Evolutionary conservation across 1,140 invertebrate species (phyloP).

Genomic region (Oryctes rhinoceros): DNA sequence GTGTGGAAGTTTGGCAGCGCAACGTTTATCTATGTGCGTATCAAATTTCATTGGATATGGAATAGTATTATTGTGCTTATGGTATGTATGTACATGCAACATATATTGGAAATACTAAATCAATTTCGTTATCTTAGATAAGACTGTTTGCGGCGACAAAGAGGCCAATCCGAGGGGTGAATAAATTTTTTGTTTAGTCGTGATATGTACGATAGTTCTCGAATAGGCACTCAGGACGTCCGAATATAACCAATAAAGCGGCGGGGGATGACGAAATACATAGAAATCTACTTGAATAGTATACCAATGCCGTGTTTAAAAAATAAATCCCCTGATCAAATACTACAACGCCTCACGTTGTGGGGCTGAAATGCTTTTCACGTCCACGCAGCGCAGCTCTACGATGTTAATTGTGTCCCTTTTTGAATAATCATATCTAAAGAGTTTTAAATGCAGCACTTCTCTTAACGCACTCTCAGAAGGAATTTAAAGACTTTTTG

Average conservation of each 20-base stretch:
- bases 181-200: conserved; percentile 4
- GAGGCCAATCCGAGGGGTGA: not conserved
- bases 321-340: conserved; percentile 9
- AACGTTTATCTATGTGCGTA: not conserved
- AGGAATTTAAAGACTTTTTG: not conserved
- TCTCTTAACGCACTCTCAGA: not conserved
- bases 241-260: conserved; percentile 23
- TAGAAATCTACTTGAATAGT: conserved; percentile 29
- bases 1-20: too few species aligned
- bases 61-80: not conserved
- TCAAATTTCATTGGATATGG: not conserved
- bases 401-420: conserved; percentile 3
- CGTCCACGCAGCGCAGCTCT: not conserved
- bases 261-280: conserved; percentile 16
- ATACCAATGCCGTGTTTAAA: conserved; percentile 7
- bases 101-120: not conserved
- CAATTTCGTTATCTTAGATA: not conserved
- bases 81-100: not conserved
- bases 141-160: not conserved
- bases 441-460: conserved; percentile 4
- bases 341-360: not conserved
- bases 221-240: not conserved
- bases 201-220: not conserved
- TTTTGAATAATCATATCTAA: conserved; percentile 25
- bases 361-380: not conserved